Percentiles rank a stretch among this genome's conserved stretches.
These are phyloP conservation scores for Drosophila santomea DNA, from an alignment of 1,140 invertebrate genomes.

Conservation along the genomic window DNA sequence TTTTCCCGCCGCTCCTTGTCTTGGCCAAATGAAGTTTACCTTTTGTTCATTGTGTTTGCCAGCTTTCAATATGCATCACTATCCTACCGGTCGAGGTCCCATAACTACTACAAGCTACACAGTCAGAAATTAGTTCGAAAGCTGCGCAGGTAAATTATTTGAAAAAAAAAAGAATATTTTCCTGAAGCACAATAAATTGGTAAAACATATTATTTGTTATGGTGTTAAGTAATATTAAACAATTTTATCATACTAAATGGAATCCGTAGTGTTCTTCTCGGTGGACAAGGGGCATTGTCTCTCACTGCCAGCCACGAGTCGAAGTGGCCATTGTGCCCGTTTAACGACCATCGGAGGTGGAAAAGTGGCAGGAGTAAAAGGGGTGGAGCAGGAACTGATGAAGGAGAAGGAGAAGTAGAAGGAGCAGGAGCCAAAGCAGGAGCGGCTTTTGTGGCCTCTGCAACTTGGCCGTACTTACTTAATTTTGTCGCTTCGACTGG, in stretches of 20 bases:
- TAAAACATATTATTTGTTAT: background rate
- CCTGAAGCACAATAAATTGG: no score
- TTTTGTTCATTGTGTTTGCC: constrained; percentile 60
- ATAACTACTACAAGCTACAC: constrained; percentile 35
- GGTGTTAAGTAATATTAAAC: background rate
- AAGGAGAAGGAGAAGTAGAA: background rate
- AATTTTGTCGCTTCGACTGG: constrained; percentile 39
- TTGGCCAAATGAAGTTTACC: constrained; percentile 53
- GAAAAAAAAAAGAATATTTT: no score
- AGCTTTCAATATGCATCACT: constrained; percentile 47
- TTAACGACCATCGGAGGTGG: constrained; percentile 35
- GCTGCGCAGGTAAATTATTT: no score
- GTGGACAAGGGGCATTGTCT: constrained; percentile 14
- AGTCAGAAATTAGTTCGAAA: background rate
- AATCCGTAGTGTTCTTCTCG: background rate
- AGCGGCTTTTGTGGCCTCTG: constrained; percentile 23
- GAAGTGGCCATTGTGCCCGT: constrained; percentile 42
- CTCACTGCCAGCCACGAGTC: constrained; percentile 27
- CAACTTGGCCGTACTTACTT: constrained; percentile 46
- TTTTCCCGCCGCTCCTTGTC: constrained; percentile 15
- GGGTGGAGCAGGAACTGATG: background rate
- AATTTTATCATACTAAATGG: background rate
- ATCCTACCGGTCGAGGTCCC: constrained; percentile 11
- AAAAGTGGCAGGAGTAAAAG: background rate
- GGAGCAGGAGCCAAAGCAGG: background rate